phyloP scores from a whole-genome alignment of 2,888 invertebrate species.

The Brenthis daphne region DNA sequence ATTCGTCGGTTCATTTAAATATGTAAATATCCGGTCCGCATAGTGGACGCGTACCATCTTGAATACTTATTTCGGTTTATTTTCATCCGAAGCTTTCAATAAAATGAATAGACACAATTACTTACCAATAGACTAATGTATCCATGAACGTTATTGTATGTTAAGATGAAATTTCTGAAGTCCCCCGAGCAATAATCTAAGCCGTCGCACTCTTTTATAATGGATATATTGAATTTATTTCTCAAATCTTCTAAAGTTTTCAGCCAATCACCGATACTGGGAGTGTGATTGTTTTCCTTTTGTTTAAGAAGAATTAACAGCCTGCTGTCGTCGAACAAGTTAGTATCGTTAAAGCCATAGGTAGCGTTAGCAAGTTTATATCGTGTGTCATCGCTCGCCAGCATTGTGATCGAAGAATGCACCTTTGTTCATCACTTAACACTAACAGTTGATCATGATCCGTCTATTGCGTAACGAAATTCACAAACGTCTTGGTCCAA shows the following conservation, averaged over 20 bases:
- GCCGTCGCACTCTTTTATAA: constrained; percentile 65
- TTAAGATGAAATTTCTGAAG: constrained; percentile 82
- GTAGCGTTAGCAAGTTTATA: constrained; percentile 44
- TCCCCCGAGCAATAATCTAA: constrained; percentile 83
- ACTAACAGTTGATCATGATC: constrained; percentile 27
- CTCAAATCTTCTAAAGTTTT: constrained; percentile 64
- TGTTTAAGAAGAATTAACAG: constrained; percentile 63
- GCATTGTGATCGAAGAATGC: constrained; percentile 53
- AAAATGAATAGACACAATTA: constrained; percentile 1
- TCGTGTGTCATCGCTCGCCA: constrained; percentile 60
- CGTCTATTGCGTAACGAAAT: constrained; percentile 27
- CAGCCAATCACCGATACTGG: constrained; percentile 64
- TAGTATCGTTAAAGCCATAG: constrained; percentile 50
- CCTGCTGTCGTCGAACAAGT: constrained; percentile 61
- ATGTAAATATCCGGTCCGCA: constrained; percentile 14
- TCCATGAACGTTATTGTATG: constrained; percentile 89
- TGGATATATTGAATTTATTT: constrained; percentile 63
- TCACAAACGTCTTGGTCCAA: constrained; percentile 8
- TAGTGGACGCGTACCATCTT: background rate
- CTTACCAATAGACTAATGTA: constrained; percentile 91
- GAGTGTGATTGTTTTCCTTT: constrained; percentile 56
- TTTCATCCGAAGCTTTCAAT: background rate
- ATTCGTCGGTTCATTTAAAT: constrained; percentile 20
- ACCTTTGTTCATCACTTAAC: constrained; percentile 64
- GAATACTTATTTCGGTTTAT: background rate